Evolutionary conservation across 2,113 vertebrate genomes (phyloP), one percentile per base, ranked within the genome.

Genomic region (Chloropsis hardwickii): DNA sequence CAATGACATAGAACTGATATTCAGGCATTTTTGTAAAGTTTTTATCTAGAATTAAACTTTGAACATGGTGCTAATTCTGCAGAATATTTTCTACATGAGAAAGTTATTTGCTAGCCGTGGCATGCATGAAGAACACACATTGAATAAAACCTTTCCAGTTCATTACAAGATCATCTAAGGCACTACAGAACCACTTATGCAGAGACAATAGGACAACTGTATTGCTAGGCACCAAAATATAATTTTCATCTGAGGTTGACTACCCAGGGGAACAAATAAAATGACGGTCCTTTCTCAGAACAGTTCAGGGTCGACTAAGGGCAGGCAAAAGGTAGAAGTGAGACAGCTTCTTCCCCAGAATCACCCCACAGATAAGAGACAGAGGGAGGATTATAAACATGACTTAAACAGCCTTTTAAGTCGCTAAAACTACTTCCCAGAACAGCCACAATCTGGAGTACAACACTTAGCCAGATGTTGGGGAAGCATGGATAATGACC

Each of bases 381-480:
- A 92, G 74, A 70, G 79, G 28, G 24, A 91, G 47, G 58, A 83
- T 90, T 87, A 80, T 77, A 88, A 94, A 15, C 47, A 76, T 72
- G 79, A 81, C 88, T 93, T 93, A 88, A 90, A 88, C 80, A 94
- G 35, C 77, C 83, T 86, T 94, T 94, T 92, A 94, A 95, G 83
- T 84, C 3, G 4, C 81, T 87, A 73, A 89, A 96, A 90, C 93
- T 87, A 31, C 91, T 90, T 95, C 87, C 84, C 85, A 95, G 90
- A 96, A 90, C 92, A 92, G 84, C 54, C 87, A 87, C 91, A 95
- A 95, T 96, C 92, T 96, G 94, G 93, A 91, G 74, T 58, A 95
- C 69, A 95, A 86, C 90, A 94, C 78, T 95, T 95, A 95, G 93
- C 93, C 95, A 96, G 94, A 96, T 97, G 93, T 94, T 95, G 85